These are phyloP conservation scores for Colostygia pectinataria DNA, from an alignment of 2,888 invertebrate genomes.

Conservation along the genomic window DNA sequence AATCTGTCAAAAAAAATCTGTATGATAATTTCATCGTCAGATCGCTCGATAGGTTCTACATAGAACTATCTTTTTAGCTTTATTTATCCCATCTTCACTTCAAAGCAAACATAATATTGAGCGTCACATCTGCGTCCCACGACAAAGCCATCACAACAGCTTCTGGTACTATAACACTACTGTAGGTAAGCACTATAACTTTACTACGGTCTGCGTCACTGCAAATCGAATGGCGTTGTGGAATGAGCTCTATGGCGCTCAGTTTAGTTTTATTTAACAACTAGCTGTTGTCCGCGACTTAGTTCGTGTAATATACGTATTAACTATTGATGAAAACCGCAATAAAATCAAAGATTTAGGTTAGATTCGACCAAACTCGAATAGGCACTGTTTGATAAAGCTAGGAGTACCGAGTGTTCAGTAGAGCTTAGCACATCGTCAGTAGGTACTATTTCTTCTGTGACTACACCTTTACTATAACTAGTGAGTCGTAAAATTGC, in stretches of 20 bases:
- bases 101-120: not conserved
- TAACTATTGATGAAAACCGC: too few relatives aligned
- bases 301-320: too few relatives aligned
- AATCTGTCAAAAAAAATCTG: too few relatives aligned
- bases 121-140: not conserved
- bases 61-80: too few relatives aligned
- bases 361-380: too few relatives aligned
- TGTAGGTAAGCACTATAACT: too few relatives aligned
- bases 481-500: slow-evolving; percentile 74
- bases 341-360: too few relatives aligned
- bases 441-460: slow-evolving; percentile 22
- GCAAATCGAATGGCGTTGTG: not conserved
- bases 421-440: slow-evolving; percentile 32
- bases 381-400: too few relatives aligned
- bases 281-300: too few relatives aligned
- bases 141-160: not conserved
- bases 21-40: too few relatives aligned
- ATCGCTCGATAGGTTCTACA: too few relatives aligned
- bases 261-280: not conserved
- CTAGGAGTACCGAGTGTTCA: slow-evolving; percentile 10
- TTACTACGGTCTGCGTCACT: not conserved
- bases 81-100: too few relatives aligned
- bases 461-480: slow-evolving; percentile 70
- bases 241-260: not conserved
- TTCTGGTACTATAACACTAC: not conserved